phyloP scores from a whole-genome alignment of 2,888 invertebrate species.

The Trachelus troglodyta region DNA sequence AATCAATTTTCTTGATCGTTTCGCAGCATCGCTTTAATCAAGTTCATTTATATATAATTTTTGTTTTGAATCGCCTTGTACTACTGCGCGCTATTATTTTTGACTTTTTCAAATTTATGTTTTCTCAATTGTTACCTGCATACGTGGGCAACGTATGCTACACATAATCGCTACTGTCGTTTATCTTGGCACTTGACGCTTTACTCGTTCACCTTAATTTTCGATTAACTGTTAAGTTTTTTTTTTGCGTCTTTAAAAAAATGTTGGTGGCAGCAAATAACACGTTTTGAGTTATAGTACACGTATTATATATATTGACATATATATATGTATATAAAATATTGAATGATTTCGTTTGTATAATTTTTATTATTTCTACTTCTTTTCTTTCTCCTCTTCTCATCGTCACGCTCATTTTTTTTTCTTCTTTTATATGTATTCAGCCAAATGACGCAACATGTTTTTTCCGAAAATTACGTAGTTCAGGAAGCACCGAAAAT shows the following conservation, averaged over 20 bases:
- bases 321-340: neutral
- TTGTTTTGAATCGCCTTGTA: neutral
- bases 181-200: slow-evolving; percentile 1
- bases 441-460: neutral
- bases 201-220: slow-evolving; percentile 6
- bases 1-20: neutral
- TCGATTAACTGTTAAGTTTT: neutral
- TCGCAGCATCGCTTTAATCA: neutral
- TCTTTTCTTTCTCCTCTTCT: neutral
- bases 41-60: neutral
- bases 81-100: neutral
- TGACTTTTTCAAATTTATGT: neutral
- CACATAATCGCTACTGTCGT: neutral
- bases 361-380: neutral
- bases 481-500: slow-evolving; percentile 1
- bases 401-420: neutral
- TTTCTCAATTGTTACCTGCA: neutral
- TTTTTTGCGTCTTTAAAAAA: slow-evolving; percentile 12
- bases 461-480: neutral
- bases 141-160: neutral
- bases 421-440: neutral
- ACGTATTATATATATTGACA: neutral
- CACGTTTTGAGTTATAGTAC: slow-evolving; percentile 38
- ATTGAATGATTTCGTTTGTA: neutral
- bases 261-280: slow-evolving; percentile 64